Conservation (phyloP, 2,113 vertebrate genomes). For the Rhinopithecus roxellana region DNA sequence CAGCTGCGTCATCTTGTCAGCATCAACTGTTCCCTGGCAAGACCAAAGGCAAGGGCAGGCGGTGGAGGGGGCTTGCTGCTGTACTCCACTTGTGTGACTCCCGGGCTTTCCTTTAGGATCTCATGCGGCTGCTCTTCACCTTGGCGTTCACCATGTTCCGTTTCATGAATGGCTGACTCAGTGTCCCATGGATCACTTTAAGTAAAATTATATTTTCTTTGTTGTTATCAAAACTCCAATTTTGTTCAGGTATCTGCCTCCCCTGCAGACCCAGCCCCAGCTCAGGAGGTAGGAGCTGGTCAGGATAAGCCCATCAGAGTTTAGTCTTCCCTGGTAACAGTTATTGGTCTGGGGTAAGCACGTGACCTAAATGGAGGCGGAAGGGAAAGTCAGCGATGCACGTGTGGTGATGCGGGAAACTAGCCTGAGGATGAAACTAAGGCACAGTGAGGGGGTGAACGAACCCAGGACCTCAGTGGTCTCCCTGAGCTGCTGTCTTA, state of each 20-base stretch:
- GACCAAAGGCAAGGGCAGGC: not conserved
- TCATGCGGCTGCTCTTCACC: not conserved
- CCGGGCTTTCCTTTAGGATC: not conserved
- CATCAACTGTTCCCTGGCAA: not conserved
- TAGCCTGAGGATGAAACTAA: not conserved
- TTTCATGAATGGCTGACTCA: not conserved
- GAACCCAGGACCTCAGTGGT: too few relatives aligned
- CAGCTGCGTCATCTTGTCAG: not conserved
- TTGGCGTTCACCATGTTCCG: not conserved
- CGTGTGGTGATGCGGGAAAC: not conserved
- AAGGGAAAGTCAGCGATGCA: not conserved
- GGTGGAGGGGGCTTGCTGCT: not conserved
- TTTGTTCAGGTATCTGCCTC: not conserved
- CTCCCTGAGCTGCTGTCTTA: not conserved
- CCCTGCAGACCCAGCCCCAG: not conserved
- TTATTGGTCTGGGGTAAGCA: too few relatives aligned
- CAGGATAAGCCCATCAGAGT: too few relatives aligned
- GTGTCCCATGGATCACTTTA: not conserved
- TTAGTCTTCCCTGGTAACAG: not conserved
- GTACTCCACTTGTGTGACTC: not conserved
- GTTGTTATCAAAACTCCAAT: not conserved
- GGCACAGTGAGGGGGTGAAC: too few relatives aligned
- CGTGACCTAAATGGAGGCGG: not conserved
- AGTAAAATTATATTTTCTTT: not conserved
- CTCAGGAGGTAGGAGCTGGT: not conserved